Percentiles rank a stretch among this genome's conserved stretches.
phyloP scores from a whole-genome alignment of 1,140 invertebrate genomes.

The Macrobrachium rosenbergii region DNA sequence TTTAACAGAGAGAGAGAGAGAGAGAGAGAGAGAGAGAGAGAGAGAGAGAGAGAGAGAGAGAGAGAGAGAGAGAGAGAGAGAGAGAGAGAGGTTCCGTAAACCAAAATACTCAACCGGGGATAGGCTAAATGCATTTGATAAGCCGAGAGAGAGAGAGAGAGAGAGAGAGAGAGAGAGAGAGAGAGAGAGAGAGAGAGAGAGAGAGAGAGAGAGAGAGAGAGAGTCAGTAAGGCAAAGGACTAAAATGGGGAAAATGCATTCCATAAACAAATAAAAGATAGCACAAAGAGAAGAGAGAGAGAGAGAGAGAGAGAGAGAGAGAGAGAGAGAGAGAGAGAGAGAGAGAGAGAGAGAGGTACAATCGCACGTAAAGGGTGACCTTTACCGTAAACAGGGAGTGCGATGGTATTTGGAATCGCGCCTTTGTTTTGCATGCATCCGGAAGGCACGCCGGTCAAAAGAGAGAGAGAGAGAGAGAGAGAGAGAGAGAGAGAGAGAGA shows the following conservation, averaged over 20 bases:
- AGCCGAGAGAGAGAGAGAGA: too few relatives aligned
- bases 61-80: slow-evolving; percentile 22
- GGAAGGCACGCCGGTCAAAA: neutral
- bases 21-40: slow-evolving; percentile 6
- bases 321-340: neutral
- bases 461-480: slow-evolving; percentile 26
- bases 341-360: neutral
- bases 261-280: too few relatives aligned
- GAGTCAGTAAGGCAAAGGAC: neutral
- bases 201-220: slow-evolving; percentile 18
- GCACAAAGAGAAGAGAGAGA: neutral
- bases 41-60: neutral
- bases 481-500: slow-evolving; percentile 34
- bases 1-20: slow-evolving; percentile 14
- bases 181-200: too few relatives aligned
- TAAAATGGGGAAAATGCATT: neutral
- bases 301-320: neutral
- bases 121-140: too few relatives aligned
- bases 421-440: too few relatives aligned
- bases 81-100: too few relatives aligned
- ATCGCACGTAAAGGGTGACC: neutral
- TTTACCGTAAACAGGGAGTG: neutral
- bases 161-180: too few relatives aligned
- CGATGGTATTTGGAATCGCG: too few relatives aligned
- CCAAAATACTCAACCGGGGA: too few relatives aligned